Base-by-base conservation (phyloP, 2,113 vertebrate species). In the Gorsachius goisagi region DNA sequence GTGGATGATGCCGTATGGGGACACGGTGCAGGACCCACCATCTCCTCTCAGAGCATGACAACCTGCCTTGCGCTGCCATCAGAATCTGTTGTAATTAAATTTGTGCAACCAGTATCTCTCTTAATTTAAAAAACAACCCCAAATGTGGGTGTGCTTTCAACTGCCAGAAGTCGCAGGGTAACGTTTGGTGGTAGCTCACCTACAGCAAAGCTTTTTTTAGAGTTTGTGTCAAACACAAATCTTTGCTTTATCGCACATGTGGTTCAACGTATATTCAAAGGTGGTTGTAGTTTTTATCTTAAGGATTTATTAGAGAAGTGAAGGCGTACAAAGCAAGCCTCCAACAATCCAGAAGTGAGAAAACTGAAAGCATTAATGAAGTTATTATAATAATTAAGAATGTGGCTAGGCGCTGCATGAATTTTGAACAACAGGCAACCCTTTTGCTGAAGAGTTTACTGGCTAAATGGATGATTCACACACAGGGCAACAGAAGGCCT, bases 401-500 rank as follows among this genome's bases (percentile, higher is more conserved):
- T 66, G 86, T 80, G 59, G 56, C 94, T 47, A 89, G 92, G 92
- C 88, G 8, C 80, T 21, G 35, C 50, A n/a, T 1, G 6, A 12
- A 15, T 82, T 41, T 21, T 10, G 79, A 93, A 92, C 68, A 96
- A 91, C 59, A 63, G 58, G 56, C 37, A 2, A 30, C 4, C 41
- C 59, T 90, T 68, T 44, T 64, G 64, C 73, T 22, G 23, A 21
- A 22, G 83, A 27, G 20, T 24, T 59, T 41, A 3, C 35, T 87
- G 74, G 87, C 77, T 69, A 33, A 89, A 73, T 24, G 77, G 83
- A 3, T 89, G 93, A 95, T 93, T 97, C 95, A 93, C 60, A 22
- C 23, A 0, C 49, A 50, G 69, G 84, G 62, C 77, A 47, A 18
- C 89, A 94, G 94, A 95, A 96, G 80, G 86, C 41, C 53, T 28